Base-by-base conservation (phyloP, 2,113 vertebrate species). In the Neolamprologus falcicula region DNA sequence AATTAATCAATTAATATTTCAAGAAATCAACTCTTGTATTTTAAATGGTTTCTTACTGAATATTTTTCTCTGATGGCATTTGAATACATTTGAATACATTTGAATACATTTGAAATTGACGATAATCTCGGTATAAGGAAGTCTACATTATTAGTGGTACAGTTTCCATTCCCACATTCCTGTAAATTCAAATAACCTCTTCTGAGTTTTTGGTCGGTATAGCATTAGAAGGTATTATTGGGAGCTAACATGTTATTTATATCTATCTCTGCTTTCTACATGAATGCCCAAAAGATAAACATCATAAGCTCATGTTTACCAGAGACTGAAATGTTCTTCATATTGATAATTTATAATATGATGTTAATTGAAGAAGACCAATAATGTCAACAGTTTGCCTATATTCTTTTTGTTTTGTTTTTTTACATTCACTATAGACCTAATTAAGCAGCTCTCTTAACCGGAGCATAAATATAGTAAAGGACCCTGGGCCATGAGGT, bases 171-270 rank as follows among this genome's bases (percentile, higher is more conserved):
- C 14, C 21, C 2, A 47, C 14, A 73, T 66, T 37, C 10, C 61
- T 37, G 24, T 47, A 28, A 76, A 47, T 47, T 17, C 9, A 76
- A 47, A 47, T 76, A 26, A 28, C 0, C 24, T 28, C 35, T 21
- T 40, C 9, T 47, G 40, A 17, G 24, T 28, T 47, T 76, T 76
- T 47, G 21, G 68, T 76, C 4, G 1, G 40, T 76, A 47, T 3
- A 76, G 0, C 0, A 28, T 45, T 45, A 9, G 5, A 45, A 73
- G 40, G 13, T 26, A 47, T 45, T 10, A 3, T 47, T 1, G 4
- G 14, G 24, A 42, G 21, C 40, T 11, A 45, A 17, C 5, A 73
- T 16, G 2, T 73, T 42, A 45, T 76, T 26, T 76, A 45, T 28
- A 28, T 12, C 9, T 0, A 47, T 3, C 5, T 26, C 8, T 73